A percentile compares a stretch with the other conserved stretches of the same genome.
phyloP scores from a whole-genome alignment of 2,888 invertebrate genomes.

The Dynastes grantii region DNA sequence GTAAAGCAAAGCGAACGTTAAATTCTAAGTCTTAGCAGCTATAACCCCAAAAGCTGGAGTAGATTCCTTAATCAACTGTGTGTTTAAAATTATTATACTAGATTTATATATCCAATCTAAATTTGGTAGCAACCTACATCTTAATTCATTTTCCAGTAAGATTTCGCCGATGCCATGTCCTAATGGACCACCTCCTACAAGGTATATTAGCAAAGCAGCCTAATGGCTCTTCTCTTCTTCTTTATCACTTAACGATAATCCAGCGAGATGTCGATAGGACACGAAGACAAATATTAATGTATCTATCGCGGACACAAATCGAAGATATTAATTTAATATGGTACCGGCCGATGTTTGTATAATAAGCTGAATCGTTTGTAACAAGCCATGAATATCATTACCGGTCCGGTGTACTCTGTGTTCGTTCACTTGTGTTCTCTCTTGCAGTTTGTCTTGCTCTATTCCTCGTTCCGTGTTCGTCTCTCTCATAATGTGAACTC shows the following conservation, averaged over 20 bases:
- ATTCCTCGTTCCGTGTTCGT: constrained; percentile 29
- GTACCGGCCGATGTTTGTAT: constrained; percentile 42
- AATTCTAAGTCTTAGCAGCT: no score
- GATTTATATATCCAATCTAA: no score
- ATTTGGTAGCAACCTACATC: not conserved
- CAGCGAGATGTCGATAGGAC: constrained; percentile 29
- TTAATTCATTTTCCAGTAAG: no score
- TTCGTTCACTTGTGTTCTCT: constrained; percentile 4
- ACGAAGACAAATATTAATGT: constrained; percentile 46
- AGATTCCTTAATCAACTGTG: no score
- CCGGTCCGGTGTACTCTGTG: not conserved
- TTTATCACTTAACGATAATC: constrained; percentile 28
- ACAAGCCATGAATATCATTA: constrained; percentile 47
- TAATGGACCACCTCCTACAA: not conserved
- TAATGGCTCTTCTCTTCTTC: not conserved
- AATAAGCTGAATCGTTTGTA: constrained; percentile 44
- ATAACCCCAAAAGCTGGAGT: no score
- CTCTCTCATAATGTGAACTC: constrained; percentile 12
- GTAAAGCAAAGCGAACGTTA: no score
- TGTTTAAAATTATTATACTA: no score
- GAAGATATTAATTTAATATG: constrained; percentile 45
- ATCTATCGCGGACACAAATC: constrained; percentile 38
- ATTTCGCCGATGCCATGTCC: no score
- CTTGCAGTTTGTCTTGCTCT: constrained; percentile 2
- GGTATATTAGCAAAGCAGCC: not conserved